Conservation (phyloP, 2,888 invertebrate species). For the Orthosia incerta region DNA sequence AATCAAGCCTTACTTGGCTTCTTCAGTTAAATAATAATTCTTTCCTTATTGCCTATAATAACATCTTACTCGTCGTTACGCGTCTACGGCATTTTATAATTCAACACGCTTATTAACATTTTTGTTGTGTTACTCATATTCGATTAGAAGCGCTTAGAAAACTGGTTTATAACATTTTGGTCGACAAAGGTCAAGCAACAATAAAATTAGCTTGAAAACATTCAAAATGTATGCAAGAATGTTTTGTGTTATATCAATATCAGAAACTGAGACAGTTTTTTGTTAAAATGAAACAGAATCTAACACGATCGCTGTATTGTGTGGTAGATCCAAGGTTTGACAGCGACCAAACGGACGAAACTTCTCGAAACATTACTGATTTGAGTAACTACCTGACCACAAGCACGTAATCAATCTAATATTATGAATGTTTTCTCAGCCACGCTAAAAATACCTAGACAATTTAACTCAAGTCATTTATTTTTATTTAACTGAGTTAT, state of each 20-base stretch:
- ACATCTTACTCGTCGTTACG: not conserved
- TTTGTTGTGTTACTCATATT: constrained; percentile 26
- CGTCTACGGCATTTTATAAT: not conserved
- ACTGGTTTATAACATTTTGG: constrained; percentile 50
- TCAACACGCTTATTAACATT: constrained; percentile 28
- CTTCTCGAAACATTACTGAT: not conserved
- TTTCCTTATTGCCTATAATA: constrained; percentile 20
- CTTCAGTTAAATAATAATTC: not conserved
- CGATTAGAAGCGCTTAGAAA: constrained; percentile 8
- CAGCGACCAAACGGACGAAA: not conserved
- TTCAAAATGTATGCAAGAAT: constrained; percentile 20
- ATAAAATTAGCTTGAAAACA: constrained; percentile 34
- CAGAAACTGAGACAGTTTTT: not conserved
- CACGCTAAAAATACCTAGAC: too few relatives aligned
- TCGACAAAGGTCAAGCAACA: constrained; percentile 49
- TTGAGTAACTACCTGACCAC: not conserved
- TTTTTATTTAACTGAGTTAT: not conserved
- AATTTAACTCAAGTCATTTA: not conserved
- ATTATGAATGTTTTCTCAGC: not conserved
- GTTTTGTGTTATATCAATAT: not conserved
- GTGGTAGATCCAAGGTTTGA: not conserved
- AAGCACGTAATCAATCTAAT: not conserved
- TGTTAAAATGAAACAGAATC: not conserved
- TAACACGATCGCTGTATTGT: not conserved
- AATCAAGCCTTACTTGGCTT: not conserved